A percentile compares a stretch with the other conserved stretches of the same genome.
Conservation (phyloP, 2,113 vertebrate species). For the Elephas maximus region DNA sequence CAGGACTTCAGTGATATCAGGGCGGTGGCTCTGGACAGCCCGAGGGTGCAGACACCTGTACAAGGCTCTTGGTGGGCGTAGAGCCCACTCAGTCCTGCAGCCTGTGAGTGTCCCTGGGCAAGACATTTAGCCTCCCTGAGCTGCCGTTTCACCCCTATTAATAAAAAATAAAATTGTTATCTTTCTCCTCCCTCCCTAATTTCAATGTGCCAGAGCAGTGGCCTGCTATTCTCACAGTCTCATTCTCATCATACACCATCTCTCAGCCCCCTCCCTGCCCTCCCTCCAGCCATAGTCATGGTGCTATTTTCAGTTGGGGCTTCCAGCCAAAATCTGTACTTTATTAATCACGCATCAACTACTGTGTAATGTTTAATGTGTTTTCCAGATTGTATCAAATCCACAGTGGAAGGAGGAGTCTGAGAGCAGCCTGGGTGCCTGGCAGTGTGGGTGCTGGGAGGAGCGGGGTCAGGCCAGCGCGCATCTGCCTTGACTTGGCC, state of each 20-base stretch:
- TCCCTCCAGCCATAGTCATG: slow-evolving; percentile 72
- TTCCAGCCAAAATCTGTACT: slow-evolving; percentile 86
- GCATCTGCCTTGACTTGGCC: neutral
- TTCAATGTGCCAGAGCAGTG: neutral
- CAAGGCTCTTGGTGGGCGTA: fast-evolving
- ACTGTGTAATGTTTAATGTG: slow-evolving; percentile 80
- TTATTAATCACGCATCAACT: slow-evolving; percentile 86
- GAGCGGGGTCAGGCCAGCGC: neutral
- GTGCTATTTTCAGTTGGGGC: slow-evolving; percentile 82
- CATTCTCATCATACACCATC: neutral
- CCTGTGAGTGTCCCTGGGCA: fast-evolving
- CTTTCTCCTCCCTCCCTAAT: slow-evolving; percentile 26
- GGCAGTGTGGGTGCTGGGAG: neutral
- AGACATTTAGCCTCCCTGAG: neutral
- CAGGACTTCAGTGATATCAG: neutral
- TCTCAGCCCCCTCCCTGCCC: slow-evolving; percentile 40
- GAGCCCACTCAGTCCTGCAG: neutral
- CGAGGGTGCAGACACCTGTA: neutral
- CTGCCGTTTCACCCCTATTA: neutral
- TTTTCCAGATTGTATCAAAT: slow-evolving; percentile 83
- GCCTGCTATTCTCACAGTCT: neutral
- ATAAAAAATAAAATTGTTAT: neutral
- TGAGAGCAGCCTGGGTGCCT: neutral
- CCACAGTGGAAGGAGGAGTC: slow-evolving; percentile 60
- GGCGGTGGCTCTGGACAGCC: neutral